A percentile compares a stretch with the other conserved stretches of the same genome.
Evolutionary conservation across 2,888 invertebrate species (phyloP).

Genomic region (Teleogryllus oceanicus): DNA sequence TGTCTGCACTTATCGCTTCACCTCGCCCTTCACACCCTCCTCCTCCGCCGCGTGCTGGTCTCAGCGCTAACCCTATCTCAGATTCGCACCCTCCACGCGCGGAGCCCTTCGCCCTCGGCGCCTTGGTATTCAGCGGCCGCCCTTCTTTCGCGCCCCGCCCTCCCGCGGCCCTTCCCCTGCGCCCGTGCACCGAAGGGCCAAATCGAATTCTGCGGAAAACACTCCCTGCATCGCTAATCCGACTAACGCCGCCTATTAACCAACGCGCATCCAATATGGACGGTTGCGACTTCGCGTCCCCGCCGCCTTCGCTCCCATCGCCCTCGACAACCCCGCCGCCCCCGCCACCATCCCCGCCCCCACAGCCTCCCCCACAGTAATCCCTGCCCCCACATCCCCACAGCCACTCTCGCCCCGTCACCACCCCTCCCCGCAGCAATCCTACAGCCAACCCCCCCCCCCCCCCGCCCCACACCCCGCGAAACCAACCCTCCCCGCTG

Average conservation of each 20-base stretch:
- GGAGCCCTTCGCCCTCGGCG: neutral
- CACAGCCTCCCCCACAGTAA: too few relatives aligned
- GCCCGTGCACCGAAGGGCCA: neutral
- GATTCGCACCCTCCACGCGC: neutral
- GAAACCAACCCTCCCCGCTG: too few relatives aligned
- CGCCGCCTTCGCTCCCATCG: too few relatives aligned
- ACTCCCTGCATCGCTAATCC: neutral
- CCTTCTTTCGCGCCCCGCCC: neutral
- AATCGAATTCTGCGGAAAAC: conserved; percentile 4
- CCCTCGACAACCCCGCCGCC: too few relatives aligned
- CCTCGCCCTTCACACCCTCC: neutral
- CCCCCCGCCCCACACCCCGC: too few relatives aligned
- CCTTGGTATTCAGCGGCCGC: neutral
- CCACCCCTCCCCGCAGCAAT: too few relatives aligned
- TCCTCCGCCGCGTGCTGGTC: neutral
- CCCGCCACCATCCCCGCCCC: too few relatives aligned
- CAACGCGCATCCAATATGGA: neutral
- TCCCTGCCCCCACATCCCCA: too few relatives aligned
- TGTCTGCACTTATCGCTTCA: neutral
- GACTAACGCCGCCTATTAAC: neutral
- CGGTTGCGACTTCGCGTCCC: too few relatives aligned
- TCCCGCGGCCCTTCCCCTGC: neutral
- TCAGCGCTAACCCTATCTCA: neutral
- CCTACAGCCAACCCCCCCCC: too few relatives aligned
- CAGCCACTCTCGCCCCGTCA: too few relatives aligned